Conservation (phyloP, 1,140 invertebrate species). For the Neodiprion virginianus region DNA sequence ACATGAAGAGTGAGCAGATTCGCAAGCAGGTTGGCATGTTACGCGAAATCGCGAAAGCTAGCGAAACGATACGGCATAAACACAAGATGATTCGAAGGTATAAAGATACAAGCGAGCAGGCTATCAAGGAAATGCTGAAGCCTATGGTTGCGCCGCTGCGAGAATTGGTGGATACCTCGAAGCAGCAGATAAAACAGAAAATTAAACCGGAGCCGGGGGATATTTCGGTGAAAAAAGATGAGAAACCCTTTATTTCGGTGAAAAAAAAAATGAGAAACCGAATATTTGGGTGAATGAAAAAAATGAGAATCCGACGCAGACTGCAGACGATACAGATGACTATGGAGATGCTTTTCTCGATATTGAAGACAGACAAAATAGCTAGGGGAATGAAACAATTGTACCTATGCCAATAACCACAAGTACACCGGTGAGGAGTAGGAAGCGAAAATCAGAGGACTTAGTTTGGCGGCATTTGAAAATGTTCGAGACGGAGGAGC, state of each 20-base stretch:
- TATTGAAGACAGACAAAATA: not conserved
- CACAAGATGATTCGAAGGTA: not conserved
- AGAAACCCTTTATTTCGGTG: no score
- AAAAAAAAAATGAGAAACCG: no score
- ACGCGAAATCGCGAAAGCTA: not conserved
- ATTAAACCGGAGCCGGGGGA: not conserved
- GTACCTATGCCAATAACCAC: not conserved
- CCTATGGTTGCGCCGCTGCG: no score
- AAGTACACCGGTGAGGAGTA: not conserved
- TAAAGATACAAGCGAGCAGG: not conserved
- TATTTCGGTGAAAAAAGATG: not conserved
- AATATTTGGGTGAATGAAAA: not conserved
- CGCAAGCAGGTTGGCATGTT: not conserved
- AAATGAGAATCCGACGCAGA: not conserved
- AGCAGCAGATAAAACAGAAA: not conserved
- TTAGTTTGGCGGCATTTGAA: not conserved
- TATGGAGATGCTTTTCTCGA: constrained; percentile 2
- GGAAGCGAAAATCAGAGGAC: not conserved
- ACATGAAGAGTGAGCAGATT: not conserved
- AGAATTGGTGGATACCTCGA: no score
- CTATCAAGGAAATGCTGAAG: not conserved
- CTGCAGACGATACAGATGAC: not conserved
- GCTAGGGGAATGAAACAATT: not conserved
- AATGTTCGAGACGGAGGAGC: not conserved
- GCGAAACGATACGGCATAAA: not conserved